These are phyloP conservation scores for Crenuchus spilurus DNA, from an alignment of 2,797 vertebrate genomes.

Conservation along the genomic window DNA sequence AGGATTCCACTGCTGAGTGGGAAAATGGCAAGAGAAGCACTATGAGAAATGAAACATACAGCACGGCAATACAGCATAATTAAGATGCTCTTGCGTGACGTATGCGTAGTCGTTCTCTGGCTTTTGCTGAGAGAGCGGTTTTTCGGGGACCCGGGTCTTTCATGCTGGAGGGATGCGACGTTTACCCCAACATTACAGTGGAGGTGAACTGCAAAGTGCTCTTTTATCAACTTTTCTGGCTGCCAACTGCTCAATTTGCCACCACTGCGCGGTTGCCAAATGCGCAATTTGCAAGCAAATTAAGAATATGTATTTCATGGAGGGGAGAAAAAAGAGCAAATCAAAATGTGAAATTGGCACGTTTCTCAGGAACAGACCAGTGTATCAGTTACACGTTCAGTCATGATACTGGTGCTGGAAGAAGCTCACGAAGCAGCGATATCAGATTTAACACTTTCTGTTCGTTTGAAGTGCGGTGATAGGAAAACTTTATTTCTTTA, in stretches of 20 bases:
- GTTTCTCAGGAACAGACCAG: background rate
- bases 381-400: background rate
- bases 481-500: background rate
- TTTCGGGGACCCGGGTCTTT: background rate
- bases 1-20: too few species aligned
- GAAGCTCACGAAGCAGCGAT: background rate
- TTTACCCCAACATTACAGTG: background rate
- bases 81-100: background rate
- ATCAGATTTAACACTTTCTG: background rate
- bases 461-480: background rate
- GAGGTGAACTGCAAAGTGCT: background rate
- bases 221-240: background rate
- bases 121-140: background rate
- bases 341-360: background rate
- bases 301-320: background rate
- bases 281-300: slow-evolving; percentile 1
- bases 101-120: background rate
- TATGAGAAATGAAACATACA: too few species aligned
- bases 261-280: background rate
- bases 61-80: background rate
- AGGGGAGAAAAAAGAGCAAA: background rate
- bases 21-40: too few species aligned
- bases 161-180: background rate
- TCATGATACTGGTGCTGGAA: background rate
- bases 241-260: background rate